Conservation (phyloP, 2,888 invertebrate species). For the Fissipunctia ypsillon region DNA sequence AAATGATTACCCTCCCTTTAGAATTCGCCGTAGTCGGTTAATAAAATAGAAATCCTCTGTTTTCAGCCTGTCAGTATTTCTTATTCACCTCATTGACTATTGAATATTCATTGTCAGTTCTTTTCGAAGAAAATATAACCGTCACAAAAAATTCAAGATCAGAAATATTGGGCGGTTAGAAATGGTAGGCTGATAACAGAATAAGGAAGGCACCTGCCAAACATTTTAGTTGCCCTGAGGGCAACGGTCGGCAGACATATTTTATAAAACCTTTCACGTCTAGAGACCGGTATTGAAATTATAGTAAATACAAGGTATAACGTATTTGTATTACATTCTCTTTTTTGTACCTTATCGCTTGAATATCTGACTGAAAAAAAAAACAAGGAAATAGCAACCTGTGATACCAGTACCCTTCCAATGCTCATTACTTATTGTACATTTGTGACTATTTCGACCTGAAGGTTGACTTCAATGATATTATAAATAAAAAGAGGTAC, state of each 20-base stretch:
- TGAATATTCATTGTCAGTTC: constrained; percentile 4
- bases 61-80: constrained; percentile 8
- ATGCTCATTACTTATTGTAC: constrained; percentile 5
- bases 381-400: background rate
- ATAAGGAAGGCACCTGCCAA: constrained; percentile 24
- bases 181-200: constrained; percentile 13
- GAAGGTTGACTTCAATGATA: too few species aligned
- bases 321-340: background rate
- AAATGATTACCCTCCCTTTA: too few species aligned
- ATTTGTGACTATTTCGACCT: too few species aligned
- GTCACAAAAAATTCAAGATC: constrained; percentile 15
- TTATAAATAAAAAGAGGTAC: too few species aligned
- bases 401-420: constrained; percentile 10
- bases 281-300: background rate
- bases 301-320: constrained; percentile 1
- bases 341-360: constrained; percentile 4
- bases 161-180: constrained; percentile 11
- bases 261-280: constrained; percentile 32
- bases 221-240: constrained; percentile 12
- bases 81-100: constrained; percentile 26
- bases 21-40: background rate
- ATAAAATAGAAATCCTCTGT: constrained; percentile 8
- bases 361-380: constrained; percentile 1
- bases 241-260: constrained; percentile 5
- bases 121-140: constrained; percentile 10